These are phyloP conservation scores for Melanotaenia duboulayi DNA, from an alignment of 2,113 vertebrate species.

Conservation along the genomic window DNA sequence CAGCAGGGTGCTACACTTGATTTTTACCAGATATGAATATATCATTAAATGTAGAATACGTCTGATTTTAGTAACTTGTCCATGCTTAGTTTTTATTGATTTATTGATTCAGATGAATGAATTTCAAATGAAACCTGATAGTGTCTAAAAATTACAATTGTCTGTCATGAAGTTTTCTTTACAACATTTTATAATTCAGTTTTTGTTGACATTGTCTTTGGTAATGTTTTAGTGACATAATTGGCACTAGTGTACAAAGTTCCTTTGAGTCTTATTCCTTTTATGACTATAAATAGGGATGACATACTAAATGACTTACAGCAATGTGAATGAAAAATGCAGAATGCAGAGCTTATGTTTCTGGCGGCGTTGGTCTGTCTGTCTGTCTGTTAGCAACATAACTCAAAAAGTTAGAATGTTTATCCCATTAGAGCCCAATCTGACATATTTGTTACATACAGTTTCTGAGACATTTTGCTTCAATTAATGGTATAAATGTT, in stretches of 20 bases:
- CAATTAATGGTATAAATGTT: too few relatives aligned
- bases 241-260: not conserved
- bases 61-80: not conserved
- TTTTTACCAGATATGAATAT: not conserved
- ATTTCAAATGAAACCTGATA: too few relatives aligned
- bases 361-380: too few relatives aligned
- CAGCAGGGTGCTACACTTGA: conserved; percentile 6
- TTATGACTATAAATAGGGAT: not conserved
- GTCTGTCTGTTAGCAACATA: too few relatives aligned
- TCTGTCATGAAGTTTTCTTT: too few relatives aligned
- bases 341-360: too few relatives aligned
- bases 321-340: not conserved
- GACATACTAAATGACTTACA: not conserved
- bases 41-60: not conserved
- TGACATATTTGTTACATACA: too few relatives aligned
- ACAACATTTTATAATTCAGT: not conserved
- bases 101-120: too few relatives aligned
- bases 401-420: too few relatives aligned
- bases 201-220: not conserved
- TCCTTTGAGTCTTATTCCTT: not conserved
- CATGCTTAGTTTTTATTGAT: not conserved
- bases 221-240: not conserved
- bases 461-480: too few relatives aligned
- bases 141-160: too few relatives aligned
- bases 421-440: too few relatives aligned